A percentile compares a stretch with the other conserved stretches of the same genome.
phyloP scores from a whole-genome alignment of 2,888 invertebrate genomes.

The Agrochola lychnidis region DNA sequence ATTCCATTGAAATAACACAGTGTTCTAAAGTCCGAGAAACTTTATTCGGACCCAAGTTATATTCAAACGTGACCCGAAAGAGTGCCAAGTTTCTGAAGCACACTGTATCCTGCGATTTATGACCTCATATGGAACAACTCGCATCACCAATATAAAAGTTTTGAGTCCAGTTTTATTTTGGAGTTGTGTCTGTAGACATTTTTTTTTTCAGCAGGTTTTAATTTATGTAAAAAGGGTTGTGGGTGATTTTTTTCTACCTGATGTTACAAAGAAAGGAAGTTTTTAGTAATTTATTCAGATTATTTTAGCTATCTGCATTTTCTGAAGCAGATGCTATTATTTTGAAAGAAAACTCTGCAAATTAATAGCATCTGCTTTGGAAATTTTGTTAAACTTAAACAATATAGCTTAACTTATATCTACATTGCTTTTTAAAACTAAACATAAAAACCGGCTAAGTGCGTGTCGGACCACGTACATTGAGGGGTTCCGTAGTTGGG shows the following conservation, averaged over 20 bases:
- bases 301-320: not conserved
- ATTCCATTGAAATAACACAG: conserved; percentile 45
- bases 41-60: conserved; percentile 44
- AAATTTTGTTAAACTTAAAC: conserved; percentile 3
- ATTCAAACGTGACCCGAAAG: conserved; percentile 40
- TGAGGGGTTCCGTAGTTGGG: no score
- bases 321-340: not conserved
- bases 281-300: conserved; percentile 23
- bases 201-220: conserved; percentile 30
- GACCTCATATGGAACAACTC: conserved; percentile 45
- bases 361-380: not conserved
- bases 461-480: no score
- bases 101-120: conserved; percentile 51
- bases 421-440: conserved; percentile 4
- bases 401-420: not conserved
- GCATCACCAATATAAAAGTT: conserved; percentile 55
- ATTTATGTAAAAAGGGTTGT: conserved; percentile 14
- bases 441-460: no score
- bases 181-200: conserved; percentile 13
- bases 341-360: not conserved
- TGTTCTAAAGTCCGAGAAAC: conserved; percentile 45
- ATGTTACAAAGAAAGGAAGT: conserved; percentile 5
- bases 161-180: conserved; percentile 16
- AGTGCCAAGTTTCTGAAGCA: conserved; percentile 57
- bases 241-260: conserved; percentile 11